phyloP scores from a whole-genome alignment of 2,888 invertebrate genomes.

The Catocala nupta region DNA sequence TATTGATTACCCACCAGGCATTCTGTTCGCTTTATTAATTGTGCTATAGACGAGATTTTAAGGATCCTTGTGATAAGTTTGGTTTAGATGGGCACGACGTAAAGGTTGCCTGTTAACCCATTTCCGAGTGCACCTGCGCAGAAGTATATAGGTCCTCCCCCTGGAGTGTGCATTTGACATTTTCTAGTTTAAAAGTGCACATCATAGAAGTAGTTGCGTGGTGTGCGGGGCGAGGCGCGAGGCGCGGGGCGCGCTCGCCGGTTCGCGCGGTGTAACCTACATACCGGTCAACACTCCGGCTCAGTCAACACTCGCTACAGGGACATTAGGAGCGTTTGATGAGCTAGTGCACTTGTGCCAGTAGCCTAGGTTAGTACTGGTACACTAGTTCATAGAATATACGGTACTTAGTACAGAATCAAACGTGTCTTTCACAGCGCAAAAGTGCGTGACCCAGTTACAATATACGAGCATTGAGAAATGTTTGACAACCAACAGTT shows the following conservation, averaged over 20 bases:
- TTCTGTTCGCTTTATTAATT: slow-evolving; percentile 17
- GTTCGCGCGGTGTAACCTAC: slow-evolving; percentile 85
- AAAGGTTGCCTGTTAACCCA: slow-evolving; percentile 40
- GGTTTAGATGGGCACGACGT: slow-evolving; percentile 11
- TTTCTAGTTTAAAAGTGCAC: slow-evolving; percentile 82
- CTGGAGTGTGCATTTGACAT: slow-evolving; percentile 75
- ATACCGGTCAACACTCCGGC: slow-evolving; percentile 88
- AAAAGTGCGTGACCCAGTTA: background rate
- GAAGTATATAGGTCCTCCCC: slow-evolving; percentile 24
- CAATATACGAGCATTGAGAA: background rate
- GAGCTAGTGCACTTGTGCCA: slow-evolving; percentile 69
- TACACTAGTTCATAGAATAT: slow-evolving; percentile 9
- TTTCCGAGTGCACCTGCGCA: slow-evolving; percentile 37
- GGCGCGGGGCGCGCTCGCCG: slow-evolving; percentile 64
- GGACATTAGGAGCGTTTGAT: slow-evolving; percentile 82
- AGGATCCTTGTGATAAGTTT: background rate
- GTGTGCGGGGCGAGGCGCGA: slow-evolving; percentile 54
- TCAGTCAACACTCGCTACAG: slow-evolving; percentile 88
- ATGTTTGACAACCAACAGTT: background rate
- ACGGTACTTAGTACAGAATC: background rate
- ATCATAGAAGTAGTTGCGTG: slow-evolving; percentile 81
- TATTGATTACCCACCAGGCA: slow-evolving; percentile 12
- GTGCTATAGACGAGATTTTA: slow-evolving; percentile 20
- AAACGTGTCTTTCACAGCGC: background rate
- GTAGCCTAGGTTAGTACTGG: slow-evolving; percentile 42